A percentile compares a stretch with the other conserved stretches of the same genome.
Conservation (phyloP, 1,140 invertebrate genomes). For the Monochamus saltuarius region DNA sequence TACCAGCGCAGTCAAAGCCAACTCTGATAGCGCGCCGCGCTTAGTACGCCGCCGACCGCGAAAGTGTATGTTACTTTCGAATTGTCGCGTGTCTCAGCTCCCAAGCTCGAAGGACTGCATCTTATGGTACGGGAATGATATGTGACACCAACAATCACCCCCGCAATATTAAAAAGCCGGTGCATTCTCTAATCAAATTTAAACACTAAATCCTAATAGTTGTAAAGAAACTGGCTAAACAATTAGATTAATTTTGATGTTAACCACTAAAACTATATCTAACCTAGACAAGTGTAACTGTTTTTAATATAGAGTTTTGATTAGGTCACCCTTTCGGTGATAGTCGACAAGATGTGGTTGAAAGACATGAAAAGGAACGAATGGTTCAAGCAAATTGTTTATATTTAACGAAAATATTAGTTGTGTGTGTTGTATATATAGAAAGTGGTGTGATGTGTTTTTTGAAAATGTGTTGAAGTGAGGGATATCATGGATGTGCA, state of each 20-base stretch:
- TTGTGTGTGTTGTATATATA: background rate
- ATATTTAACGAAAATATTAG: background rate
- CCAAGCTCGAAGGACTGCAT: too few relatives aligned
- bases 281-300: too few relatives aligned
- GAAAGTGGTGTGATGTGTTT: constrained; percentile 7
- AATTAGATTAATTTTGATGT: too few relatives aligned
- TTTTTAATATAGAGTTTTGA: too few relatives aligned
- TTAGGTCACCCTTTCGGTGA: too few relatives aligned
- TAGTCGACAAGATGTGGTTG: too few relatives aligned
- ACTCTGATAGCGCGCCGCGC: constrained; percentile 23
- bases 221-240: too few relatives aligned
- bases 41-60: constrained; percentile 38
- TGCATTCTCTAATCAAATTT: too few relatives aligned
- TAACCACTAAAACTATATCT: too few relatives aligned
- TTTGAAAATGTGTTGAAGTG: constrained; percentile 16
- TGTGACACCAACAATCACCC: background rate
- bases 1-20: constrained; percentile 32
- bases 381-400: too few relatives aligned
- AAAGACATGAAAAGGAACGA: too few relatives aligned
- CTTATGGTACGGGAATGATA: background rate
- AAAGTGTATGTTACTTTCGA: constrained; percentile 20
- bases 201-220: too few relatives aligned
- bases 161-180: background rate
- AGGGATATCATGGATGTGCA: constrained; percentile 29
- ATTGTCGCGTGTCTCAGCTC: background rate